phyloP scores from a whole-genome alignment of 2,888 invertebrate species.

The Chorisops tibialis region DNA sequence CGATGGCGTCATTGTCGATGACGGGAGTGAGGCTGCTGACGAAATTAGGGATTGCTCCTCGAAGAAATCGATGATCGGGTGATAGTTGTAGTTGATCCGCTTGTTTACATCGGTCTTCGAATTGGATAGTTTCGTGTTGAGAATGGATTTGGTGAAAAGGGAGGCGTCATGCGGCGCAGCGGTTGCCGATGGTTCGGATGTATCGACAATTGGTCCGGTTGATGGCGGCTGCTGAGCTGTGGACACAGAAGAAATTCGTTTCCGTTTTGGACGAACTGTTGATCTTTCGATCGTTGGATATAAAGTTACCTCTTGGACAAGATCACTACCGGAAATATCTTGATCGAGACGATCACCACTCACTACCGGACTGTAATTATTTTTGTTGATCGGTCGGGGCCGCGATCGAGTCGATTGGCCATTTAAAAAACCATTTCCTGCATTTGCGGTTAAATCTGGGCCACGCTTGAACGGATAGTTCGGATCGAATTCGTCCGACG shows the following conservation, averaged over 20 bases:
- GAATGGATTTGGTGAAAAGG: conserved; percentile 21
- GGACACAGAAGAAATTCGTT: conserved; percentile 48
- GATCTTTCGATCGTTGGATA: conserved; percentile 37
- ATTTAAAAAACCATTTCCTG: not conserved
- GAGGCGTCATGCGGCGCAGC: conserved; percentile 31
- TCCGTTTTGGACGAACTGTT: conserved; percentile 45
- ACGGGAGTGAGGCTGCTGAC: not conserved
- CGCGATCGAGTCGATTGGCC: not conserved
- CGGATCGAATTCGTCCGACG: conserved; percentile 40
- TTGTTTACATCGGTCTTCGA: conserved; percentile 41
- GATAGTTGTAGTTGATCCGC: conserved; percentile 76
- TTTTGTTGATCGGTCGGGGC: conserved; percentile 22
- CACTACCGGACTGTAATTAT: conserved; percentile 32
- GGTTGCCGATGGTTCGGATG: conserved; percentile 28
- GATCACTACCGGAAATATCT: conserved; percentile 44
- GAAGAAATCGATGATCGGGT: conserved; percentile 80
- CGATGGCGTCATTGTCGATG: not conserved
- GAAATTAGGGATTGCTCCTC: conserved; percentile 46
- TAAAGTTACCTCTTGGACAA: conserved; percentile 47
- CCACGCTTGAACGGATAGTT: conserved; percentile 35
- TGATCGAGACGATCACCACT: conserved; percentile 41
- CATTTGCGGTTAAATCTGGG: conserved; percentile 13
- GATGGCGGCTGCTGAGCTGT: conserved; percentile 8
- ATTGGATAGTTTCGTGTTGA: conserved; percentile 19
- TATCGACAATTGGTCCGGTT: not conserved